phyloP scores from a whole-genome alignment of 2,797 vertebrate species.

The Siniperca undulata region DNA sequence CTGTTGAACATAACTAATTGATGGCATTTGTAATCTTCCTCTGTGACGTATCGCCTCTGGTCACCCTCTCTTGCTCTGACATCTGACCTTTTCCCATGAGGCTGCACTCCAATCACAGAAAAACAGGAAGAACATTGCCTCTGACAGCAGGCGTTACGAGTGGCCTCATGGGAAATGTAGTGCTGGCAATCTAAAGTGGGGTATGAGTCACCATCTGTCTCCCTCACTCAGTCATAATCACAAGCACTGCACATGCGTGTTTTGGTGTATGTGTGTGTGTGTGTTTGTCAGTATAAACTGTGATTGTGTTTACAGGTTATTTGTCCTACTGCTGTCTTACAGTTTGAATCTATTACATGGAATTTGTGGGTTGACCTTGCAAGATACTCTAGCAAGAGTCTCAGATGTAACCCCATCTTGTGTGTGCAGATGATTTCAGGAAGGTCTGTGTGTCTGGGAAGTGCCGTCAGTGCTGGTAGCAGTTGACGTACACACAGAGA shows the following conservation, averaged over 20 bases:
- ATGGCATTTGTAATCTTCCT: slow-evolving; percentile 46
- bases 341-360: slow-evolving; percentile 48
- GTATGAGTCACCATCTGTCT: slow-evolving; percentile 84
- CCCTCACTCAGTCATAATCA: slow-evolving; percentile 72
- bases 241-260: slow-evolving; percentile 53
- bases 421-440: slow-evolving; percentile 34
- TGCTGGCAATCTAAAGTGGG: slow-evolving; percentile 79
- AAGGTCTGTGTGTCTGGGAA: slow-evolving; percentile 30
- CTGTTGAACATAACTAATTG: slow-evolving; percentile 42
- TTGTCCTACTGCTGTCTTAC: slow-evolving; percentile 32
- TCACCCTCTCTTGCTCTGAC: slow-evolving; percentile 64
- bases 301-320: slow-evolving; percentile 41
- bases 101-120: slow-evolving; percentile 75
- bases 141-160: slow-evolving; percentile 81
- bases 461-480: slow-evolving; percentile 27
- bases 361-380: slow-evolving; percentile 74
- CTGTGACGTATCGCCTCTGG: slow-evolving; percentile 47
- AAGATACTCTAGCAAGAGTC: slow-evolving; percentile 24
- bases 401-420: slow-evolving; percentile 38
- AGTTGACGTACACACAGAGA: slow-evolving; percentile 42
- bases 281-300: slow-evolving; percentile 42
- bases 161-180: slow-evolving; percentile 86
- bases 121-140: slow-evolving; percentile 81
- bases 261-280: slow-evolving; percentile 23
- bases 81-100: slow-evolving; percentile 76